phyloP scores from a whole-genome alignment of 2,113 vertebrate species.

The Nesogale talazaci region DNA sequence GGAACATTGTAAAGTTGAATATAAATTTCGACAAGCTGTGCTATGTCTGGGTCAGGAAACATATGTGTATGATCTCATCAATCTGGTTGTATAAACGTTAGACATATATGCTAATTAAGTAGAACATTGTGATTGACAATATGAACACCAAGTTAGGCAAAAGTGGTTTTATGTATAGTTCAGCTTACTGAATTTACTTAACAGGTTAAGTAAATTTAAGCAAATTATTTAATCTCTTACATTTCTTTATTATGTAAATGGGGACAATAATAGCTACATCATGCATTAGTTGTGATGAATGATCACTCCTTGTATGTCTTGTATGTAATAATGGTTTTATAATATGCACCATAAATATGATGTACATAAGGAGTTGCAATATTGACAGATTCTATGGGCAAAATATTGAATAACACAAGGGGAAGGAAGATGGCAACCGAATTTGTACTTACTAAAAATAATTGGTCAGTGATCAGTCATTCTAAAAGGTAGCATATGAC shows the following conservation, averaged over 20 bases:
- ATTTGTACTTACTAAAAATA: too few species aligned
- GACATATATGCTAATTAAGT: neutral
- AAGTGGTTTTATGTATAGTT: neutral
- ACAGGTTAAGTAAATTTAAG: neutral
- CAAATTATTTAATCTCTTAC: neutral
- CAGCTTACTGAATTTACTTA: neutral
- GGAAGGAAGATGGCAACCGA: too few species aligned
- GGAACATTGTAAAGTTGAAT: conserved; percentile 35
- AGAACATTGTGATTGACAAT: neutral
- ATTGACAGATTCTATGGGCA: too few species aligned
- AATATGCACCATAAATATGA: neutral
- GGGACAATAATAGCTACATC: neutral
- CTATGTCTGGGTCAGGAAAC: neutral
- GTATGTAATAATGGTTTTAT: neutral
- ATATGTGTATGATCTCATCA: neutral
- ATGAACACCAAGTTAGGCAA: neutral
- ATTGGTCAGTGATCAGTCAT: too few species aligned
- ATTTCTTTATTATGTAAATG: conserved; percentile 10
- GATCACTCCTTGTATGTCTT: neutral
- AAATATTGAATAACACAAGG: too few species aligned
- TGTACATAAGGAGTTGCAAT: neutral
- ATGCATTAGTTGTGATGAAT: neutral
- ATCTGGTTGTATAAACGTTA: neutral
- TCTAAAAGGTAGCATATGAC: too few species aligned
- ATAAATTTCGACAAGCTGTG: conserved; percentile 13